Evolutionary conservation across 2,113 vertebrate genomes (phyloP).

Genomic region (Tychaedon coryphoeus): DNA sequence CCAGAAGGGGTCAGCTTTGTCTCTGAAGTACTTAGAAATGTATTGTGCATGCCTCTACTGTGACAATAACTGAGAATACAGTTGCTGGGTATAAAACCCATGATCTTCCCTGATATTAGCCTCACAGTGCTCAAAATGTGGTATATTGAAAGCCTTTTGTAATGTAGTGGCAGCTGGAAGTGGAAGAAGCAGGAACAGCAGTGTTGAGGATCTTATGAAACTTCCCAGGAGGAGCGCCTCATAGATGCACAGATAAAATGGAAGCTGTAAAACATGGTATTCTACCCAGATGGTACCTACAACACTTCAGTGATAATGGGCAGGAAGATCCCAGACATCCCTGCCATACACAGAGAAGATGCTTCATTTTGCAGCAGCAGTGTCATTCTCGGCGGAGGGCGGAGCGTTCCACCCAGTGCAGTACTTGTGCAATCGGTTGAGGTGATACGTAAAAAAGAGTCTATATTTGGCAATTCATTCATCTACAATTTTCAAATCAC

Average conservation of each 20-base stretch:
- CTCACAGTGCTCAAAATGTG: slow-evolving; percentile 3
- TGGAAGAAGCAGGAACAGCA: neutral
- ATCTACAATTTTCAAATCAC: neutral
- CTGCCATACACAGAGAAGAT: neutral
- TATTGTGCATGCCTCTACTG: neutral
- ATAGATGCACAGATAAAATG: neutral
- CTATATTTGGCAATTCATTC: neutral
- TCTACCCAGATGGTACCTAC: neutral
- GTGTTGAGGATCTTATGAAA: neutral
- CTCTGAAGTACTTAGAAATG: slow-evolving; percentile 27
- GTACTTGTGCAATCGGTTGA: neutral
- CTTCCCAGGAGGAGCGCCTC: neutral
- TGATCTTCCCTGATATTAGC: neutral
- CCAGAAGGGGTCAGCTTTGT: slow-evolving; percentile 24
- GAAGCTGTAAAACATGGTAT: neutral
- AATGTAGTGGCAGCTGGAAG: neutral
- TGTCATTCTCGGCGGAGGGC: fast-evolving
- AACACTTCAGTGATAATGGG: neutral
- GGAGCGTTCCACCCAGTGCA: fast-evolving
- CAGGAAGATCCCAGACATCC: neutral
- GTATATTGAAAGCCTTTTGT: neutral
- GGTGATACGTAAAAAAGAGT: neutral
- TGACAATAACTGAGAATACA: slow-evolving; percentile 17
- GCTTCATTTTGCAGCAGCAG: neutral
- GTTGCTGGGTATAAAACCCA: slow-evolving; percentile 19